Conservation (phyloP, 2,797 vertebrate genomes). For the Phyllotis vaccarum region DNA sequence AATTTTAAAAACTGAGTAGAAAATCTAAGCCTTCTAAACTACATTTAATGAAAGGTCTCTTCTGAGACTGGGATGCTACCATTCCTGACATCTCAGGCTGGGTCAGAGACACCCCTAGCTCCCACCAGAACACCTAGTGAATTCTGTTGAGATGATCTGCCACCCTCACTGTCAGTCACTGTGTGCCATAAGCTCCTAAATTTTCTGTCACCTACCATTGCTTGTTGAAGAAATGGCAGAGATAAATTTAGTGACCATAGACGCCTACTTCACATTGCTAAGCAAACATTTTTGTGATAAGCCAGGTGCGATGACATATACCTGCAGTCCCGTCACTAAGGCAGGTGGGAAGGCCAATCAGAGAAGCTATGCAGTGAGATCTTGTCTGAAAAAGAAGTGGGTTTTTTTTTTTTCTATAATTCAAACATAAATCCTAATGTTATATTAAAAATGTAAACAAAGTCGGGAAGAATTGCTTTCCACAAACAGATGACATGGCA, state of each 20-base stretch:
- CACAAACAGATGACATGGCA: neutral
- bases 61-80: neutral
- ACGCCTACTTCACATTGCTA: neutral
- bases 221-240: neutral
- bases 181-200: neutral
- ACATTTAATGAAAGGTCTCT: neutral
- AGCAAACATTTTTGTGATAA: neutral
- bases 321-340: neutral
- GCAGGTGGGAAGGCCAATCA: neutral
- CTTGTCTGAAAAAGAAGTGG: neutral
- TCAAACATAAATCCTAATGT: neutral
- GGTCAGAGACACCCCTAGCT: neutral
- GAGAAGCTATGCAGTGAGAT: neutral
- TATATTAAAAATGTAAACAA: neutral
- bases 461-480: neutral
- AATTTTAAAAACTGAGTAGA: neutral
- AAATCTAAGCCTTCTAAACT: neutral
- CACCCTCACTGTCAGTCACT: neutral
- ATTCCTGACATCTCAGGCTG: neutral
- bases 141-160: neutral
- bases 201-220: neutral
- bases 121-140: neutral
- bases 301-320: neutral
- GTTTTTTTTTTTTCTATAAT: conserved; percentile 1
- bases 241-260: neutral